Percentiles rank a stretch among this genome's conserved stretches.
Conservation (phyloP, 2,113 vertebrate genomes). For the Gila orcuttii region DNA sequence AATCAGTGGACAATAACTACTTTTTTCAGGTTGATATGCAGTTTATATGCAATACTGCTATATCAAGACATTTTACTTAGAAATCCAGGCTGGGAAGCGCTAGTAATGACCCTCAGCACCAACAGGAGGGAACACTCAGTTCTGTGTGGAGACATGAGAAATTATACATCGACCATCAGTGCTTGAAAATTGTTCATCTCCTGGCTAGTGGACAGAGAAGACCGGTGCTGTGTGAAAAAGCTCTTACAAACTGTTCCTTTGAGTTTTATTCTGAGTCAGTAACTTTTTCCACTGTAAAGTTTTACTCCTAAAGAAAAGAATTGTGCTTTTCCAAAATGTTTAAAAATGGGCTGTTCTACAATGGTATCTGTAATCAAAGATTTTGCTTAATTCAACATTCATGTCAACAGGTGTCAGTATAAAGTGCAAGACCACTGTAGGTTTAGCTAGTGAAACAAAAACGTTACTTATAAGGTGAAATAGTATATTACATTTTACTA, state of each 20-base stretch:
- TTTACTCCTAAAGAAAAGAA: neutral
- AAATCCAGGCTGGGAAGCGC: neutral
- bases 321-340: neutral
- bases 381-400: neutral
- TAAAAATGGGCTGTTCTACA: neutral
- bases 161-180: neutral
- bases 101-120: neutral
- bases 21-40: neutral
- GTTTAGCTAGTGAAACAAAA: neutral
- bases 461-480: too few species aligned
- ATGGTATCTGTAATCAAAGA: neutral
- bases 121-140: neutral
- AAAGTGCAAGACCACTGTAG: neutral
- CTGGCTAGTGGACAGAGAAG: neutral
- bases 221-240: neutral
- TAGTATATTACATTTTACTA: too few species aligned
- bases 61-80: neutral
- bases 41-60: neutral
- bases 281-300: neutral
- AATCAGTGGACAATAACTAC: neutral
- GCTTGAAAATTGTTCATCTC: neutral
- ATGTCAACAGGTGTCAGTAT: neutral
- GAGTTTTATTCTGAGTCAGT: neutral
- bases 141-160: constrained; percentile 18
- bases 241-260: neutral